Evolutionary conservation across 2,113 vertebrate genomes (phyloP), one percentile per base, ranked within the genome.

Genomic region (Apeltes quadracus): DNA sequence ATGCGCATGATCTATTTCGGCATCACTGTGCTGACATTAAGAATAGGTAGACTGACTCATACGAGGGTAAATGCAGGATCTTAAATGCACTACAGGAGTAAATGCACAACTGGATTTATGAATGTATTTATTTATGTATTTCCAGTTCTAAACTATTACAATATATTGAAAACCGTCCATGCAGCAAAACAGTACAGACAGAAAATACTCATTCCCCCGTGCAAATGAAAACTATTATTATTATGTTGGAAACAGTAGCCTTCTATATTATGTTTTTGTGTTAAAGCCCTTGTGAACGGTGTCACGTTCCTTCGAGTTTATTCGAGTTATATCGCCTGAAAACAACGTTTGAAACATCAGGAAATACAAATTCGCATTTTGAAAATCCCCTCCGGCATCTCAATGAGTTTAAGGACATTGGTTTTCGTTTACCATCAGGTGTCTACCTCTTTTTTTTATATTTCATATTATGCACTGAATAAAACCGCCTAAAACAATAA

Each of bases 71-170:
- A 69, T 7, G 16, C 14, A 39, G 44, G 64, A 14, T 41, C 55
- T 43, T 57, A 38, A 62, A 75, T 20, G 57, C 72, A 79, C 23
- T 56, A 76, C 56, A 18, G 34, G 32, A 63, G 14, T 27, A 27
- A 4, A 50, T 16, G 32, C 5, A 29, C 44, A 5, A 0, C n/a
- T 12, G 2, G 13, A 22, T 32, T 18, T 4, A 50, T 29, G 25
- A 55, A 48, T n/a, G n/a, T n/a, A n/a, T n/a, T n/a, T n/a, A n/a
- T n/a, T n/a, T n/a, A 22, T 13, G 15, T 2, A 38, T 11, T 3
- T 20, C 2, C 1, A 51, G 13, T 10, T 20, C 10, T 22, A 10
- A n/a, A n/a, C 32, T 57, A 11, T 27, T 8, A 25, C 9, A 15
- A 54, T 51, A 48, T 7, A 38, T 11, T 48, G 39, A 62, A 29